Evolutionary conservation across 2,113 vertebrate genomes (phyloP).

Genomic region (Lanius collurio): DNA sequence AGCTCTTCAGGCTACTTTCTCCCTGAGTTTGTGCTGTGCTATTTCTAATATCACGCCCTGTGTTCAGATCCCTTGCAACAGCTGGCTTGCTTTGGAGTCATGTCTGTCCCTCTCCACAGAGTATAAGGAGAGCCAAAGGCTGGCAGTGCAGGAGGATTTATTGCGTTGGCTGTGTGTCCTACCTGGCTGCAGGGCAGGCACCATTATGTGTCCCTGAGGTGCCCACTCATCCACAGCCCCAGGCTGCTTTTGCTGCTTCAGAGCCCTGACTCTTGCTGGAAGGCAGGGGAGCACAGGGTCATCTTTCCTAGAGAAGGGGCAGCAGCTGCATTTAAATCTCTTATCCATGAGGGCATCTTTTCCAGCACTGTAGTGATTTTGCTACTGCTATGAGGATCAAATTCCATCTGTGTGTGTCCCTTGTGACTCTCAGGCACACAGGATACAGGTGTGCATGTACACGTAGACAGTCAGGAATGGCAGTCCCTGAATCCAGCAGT

Average conservation of each 20-base stretch:
- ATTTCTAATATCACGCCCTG: not conserved
- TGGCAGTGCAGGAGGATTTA: rapidly evolving
- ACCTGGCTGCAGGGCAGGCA: not conserved
- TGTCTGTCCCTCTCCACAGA: not conserved
- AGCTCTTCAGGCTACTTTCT: not conserved
- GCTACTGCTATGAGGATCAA: not conserved
- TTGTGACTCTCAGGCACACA: not conserved
- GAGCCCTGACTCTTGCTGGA: not conserved
- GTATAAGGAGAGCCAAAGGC: not conserved
- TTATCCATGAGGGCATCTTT: not conserved
- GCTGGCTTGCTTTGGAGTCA: not conserved
- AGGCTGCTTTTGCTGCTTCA: not conserved
- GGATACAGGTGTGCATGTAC: not conserved
- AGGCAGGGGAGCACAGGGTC: not conserved
- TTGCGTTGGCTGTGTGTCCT: not conserved
- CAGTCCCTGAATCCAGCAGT: not conserved
- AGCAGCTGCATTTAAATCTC: not conserved
- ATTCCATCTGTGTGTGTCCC: not conserved
- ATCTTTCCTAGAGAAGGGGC: not conserved
- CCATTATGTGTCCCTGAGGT: not conserved
- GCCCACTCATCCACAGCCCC: not conserved
- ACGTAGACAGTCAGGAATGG: not conserved
- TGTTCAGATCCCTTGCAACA: not conserved
- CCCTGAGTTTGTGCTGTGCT: not conserved
- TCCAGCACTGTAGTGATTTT: not conserved